These are phyloP conservation scores for Phataginus tetradactyla DNA, from an alignment of 2,797 vertebrate genomes.

Conservation along the genomic window DNA sequence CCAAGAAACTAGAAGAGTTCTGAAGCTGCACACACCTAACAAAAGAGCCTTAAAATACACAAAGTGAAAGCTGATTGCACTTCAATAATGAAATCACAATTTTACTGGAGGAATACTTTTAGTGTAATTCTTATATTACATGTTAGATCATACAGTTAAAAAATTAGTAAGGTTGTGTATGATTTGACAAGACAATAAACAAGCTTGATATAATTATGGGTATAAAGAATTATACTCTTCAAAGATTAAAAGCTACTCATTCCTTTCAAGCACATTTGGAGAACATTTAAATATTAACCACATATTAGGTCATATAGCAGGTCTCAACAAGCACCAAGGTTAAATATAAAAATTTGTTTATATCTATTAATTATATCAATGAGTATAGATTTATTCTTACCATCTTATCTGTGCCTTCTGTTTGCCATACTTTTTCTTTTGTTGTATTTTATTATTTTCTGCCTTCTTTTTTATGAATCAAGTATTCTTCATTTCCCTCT, in stretches of 20 bases:
- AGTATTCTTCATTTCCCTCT: not conserved
- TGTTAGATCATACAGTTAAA: not conserved
- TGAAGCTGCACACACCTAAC: not conserved
- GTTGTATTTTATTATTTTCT: not conserved
- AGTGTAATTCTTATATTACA: not conserved
- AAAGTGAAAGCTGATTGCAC: not conserved
- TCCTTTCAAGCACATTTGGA: not conserved
- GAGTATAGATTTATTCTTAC: not conserved
- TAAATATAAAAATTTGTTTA: not conserved
- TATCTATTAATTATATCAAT: not conserved
- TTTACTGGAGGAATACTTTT: not conserved
- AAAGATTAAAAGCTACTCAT: not conserved
- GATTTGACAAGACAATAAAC: not conserved
- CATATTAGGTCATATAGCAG: not conserved
- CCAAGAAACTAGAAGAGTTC: not conserved
- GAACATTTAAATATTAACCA: not conserved
- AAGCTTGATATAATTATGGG: not conserved
- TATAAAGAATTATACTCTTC: not conserved
- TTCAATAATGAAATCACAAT: not conserved
- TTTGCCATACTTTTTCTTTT: not conserved
- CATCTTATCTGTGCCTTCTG: not conserved
- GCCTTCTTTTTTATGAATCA: not conserved
- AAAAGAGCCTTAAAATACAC: not conserved
- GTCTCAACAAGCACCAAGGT: not conserved
- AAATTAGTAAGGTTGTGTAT: not conserved